phyloP scores from a whole-genome alignment of 2,113 vertebrate species.

The Trogon surrucura region DNA sequence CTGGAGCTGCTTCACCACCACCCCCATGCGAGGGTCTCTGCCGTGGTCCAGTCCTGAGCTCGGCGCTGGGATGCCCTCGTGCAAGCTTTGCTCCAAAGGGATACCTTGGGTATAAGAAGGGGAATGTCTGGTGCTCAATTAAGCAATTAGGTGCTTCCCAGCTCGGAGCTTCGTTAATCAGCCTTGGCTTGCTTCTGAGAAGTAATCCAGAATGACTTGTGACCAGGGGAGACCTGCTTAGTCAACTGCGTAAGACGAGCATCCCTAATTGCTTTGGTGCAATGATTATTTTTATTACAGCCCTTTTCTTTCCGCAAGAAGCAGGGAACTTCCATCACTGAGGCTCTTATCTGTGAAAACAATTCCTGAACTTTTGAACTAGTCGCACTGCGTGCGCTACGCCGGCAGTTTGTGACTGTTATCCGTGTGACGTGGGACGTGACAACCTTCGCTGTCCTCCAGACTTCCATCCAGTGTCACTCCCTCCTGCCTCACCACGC shows the following conservation, averaged over 20 bases:
- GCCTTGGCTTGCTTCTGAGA: not conserved
- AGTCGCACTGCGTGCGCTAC: fast-evolving
- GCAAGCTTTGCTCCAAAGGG: not conserved
- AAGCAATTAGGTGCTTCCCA: conserved; percentile 25
- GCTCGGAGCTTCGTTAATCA: conserved; percentile 26
- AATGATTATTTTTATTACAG: not conserved
- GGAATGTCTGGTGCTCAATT: not conserved
- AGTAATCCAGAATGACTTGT: conserved; percentile 22
- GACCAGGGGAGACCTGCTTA: conserved; percentile 1
- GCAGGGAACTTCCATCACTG: not conserved
- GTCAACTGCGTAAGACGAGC: conserved; percentile 9
- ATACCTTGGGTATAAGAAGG: not conserved
- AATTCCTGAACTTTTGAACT: conserved; percentile 40
- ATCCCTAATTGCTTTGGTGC: conserved; percentile 36
- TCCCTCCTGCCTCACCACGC: not conserved
- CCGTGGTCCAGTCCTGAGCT: not conserved
- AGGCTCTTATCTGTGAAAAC: conserved; percentile 30
- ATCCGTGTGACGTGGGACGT: not conserved
- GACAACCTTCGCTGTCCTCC: conserved; percentile 1
- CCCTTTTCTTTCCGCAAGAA: not conserved
- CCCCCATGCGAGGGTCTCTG: fast-evolving
- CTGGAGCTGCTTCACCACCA: not conserved
- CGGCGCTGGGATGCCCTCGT: fast-evolving
- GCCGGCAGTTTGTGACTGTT: not conserved
- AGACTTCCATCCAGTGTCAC: fast-evolving